phyloP scores from a whole-genome alignment of 53 echinoderm and acorn worm species.

The Luidia sarsii region DNA sequence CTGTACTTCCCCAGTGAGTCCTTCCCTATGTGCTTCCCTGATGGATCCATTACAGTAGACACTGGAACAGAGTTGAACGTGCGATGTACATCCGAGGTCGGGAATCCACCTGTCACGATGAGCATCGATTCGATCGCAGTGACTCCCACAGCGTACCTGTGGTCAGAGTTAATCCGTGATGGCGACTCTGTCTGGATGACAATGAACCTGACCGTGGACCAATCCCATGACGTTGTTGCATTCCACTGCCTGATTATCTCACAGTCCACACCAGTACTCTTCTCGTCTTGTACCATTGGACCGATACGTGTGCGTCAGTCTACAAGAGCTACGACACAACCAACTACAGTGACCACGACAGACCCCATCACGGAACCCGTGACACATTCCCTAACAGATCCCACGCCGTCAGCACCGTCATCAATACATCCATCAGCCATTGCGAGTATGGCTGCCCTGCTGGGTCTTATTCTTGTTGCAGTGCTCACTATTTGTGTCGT shows the following conservation, averaged over 20 bases:
- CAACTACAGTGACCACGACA: too few relatives aligned
- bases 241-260: slow-evolving; percentile 16
- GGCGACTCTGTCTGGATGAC: neutral
- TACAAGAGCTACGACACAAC: neutral
- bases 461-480: neutral
- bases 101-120: neutral
- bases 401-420: neutral
- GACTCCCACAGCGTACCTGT: neutral
- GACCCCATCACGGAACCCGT: too few relatives aligned
- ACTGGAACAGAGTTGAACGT: slow-evolving; percentile 17
- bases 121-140: neutral
- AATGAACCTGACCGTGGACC: neutral
- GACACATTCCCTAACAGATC: too few relatives aligned
- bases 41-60: slow-evolving; percentile 34
- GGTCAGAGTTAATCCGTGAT: neutral
- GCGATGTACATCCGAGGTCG: slow-evolving; percentile 5
- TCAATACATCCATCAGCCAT: neutral
- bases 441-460: too few relatives aligned
- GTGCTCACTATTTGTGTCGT: neutral
- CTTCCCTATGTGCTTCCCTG: slow-evolving; percentile 21
- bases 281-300: neutral
- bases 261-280: neutral
- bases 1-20: slow-evolving; percentile 13
- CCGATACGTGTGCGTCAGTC: neutral
- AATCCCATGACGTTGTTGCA: neutral